A percentile compares a stretch with the other conserved stretches of the same genome.
These are phyloP conservation scores for Aleadryas rufinucha DNA, from an alignment of 2,113 vertebrate species.

Conservation along the genomic window DNA sequence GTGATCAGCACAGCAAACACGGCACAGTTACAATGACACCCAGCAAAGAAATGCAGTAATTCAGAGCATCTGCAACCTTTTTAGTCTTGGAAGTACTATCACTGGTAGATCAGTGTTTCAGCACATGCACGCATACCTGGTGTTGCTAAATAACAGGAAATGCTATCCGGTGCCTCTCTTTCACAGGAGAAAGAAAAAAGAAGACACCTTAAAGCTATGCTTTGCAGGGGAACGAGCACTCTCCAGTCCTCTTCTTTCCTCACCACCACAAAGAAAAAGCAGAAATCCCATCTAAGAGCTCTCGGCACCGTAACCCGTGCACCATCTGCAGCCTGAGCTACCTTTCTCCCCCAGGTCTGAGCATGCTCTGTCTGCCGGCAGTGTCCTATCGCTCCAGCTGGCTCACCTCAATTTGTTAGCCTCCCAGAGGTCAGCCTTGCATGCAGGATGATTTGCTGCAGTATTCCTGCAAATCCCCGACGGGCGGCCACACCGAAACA, in stretches of 20 bases:
- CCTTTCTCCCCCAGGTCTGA: slow-evolving; percentile 44
- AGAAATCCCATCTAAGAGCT: not conserved
- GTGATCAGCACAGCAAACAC: slow-evolving; percentile 43
- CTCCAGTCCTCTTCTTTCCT: slow-evolving; percentile 4
- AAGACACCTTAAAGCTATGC: not conserved
- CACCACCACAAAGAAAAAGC: not conserved
- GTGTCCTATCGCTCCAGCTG: slow-evolving; percentile 59
- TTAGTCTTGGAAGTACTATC: not conserved
- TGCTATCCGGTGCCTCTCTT: not conserved
- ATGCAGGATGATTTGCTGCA: slow-evolving; percentile 63
- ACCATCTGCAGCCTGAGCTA: slow-evolving; percentile 41
- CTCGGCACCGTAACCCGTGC: not conserved
- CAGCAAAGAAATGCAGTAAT: slow-evolving; percentile 3
- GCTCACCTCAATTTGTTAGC: slow-evolving; percentile 69
- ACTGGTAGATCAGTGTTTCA: not conserved
- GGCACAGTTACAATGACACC: not conserved
- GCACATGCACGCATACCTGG: slow-evolving; percentile 44
- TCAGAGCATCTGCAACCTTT: slow-evolving; percentile 1
- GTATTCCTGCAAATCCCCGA: slow-evolving; percentile 48
- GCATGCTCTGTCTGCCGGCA: slow-evolving; percentile 52
- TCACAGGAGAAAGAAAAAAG: not conserved
- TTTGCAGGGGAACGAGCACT: not conserved
- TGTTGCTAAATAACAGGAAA: slow-evolving; percentile 32
- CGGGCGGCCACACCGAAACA: not conserved
- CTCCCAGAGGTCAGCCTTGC: slow-evolving; percentile 64